Evolutionary conservation across 2,113 vertebrate species (phyloP).

Genomic region (Alces alces): DNA sequence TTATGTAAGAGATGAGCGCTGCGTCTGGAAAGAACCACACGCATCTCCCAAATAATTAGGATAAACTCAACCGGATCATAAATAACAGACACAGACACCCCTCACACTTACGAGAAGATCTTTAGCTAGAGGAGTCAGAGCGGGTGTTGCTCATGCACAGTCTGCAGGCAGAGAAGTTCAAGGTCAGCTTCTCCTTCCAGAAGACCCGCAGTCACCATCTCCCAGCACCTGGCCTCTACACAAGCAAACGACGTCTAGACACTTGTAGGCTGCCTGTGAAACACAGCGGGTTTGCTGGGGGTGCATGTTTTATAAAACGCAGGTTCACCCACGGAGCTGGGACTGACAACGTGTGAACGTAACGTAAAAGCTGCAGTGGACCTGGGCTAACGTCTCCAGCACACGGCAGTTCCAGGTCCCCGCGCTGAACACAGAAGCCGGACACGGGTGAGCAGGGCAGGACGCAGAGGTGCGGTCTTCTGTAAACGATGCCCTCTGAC

Average conservation of each 20-base stretch:
- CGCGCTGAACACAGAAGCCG: fast-evolving
- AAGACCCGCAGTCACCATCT: not conserved
- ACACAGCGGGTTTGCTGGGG: not conserved
- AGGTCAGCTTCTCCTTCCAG: not conserved
- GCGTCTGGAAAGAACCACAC: not conserved
- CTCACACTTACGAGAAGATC: not conserved
- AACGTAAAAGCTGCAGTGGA: fast-evolving
- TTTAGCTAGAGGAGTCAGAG: not conserved
- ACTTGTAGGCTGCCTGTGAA: fast-evolving
- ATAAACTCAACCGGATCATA: fast-evolving
- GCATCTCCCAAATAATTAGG: not conserved
- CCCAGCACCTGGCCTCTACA: not conserved
- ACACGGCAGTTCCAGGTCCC: fast-evolving
- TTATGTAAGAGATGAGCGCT: fast-evolving
- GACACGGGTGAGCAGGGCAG: fast-evolving
- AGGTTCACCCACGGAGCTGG: fast-evolving
- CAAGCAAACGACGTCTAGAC: fast-evolving
- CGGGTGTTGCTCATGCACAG: not conserved
- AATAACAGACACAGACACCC: not conserved
- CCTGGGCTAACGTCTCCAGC: fast-evolving
- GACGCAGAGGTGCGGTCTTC: fast-evolving
- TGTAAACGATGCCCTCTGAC: fast-evolving
- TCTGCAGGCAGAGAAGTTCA: not conserved
- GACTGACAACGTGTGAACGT: fast-evolving
- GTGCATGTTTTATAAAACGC: fast-evolving